phyloP scores from a whole-genome alignment of 2,888 invertebrate species.

The Oligia strigilis region DNA sequence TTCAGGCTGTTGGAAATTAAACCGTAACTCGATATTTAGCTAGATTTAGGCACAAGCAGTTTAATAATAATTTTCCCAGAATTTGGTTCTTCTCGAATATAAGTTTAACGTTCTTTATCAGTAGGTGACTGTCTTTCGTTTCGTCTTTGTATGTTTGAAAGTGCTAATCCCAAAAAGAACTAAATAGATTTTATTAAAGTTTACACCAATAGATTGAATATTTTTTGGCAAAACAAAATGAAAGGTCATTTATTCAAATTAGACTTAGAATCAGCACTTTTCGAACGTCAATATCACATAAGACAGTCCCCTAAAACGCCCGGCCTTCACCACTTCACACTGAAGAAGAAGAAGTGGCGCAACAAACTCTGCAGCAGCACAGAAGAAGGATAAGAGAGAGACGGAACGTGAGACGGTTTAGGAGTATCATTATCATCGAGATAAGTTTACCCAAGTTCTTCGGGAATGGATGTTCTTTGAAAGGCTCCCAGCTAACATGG shows the following conservation, averaged over 20 bases:
- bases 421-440: background rate
- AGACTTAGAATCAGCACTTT: background rate
- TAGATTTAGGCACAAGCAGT: background rate
- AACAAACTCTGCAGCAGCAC: background rate
- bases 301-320: background rate
- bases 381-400: background rate
- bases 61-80: background rate
- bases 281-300: background rate
- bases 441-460: background rate
- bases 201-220: background rate
- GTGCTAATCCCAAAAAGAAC: background rate
- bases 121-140: too few species aligned
- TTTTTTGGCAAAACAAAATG: background rate
- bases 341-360: background rate
- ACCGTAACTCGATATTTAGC: background rate
- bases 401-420: background rate
- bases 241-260: background rate
- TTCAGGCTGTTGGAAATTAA: background rate
- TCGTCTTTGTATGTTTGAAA: background rate
- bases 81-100: background rate
- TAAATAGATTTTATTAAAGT: background rate
- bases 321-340: background rate
- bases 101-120: background rate
- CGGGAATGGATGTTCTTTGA: background rate
- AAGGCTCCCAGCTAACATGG: background rate